Base-by-base conservation (phyloP, 2,113 vertebrate genomes). In the Entelurus aequoreus region DNA sequence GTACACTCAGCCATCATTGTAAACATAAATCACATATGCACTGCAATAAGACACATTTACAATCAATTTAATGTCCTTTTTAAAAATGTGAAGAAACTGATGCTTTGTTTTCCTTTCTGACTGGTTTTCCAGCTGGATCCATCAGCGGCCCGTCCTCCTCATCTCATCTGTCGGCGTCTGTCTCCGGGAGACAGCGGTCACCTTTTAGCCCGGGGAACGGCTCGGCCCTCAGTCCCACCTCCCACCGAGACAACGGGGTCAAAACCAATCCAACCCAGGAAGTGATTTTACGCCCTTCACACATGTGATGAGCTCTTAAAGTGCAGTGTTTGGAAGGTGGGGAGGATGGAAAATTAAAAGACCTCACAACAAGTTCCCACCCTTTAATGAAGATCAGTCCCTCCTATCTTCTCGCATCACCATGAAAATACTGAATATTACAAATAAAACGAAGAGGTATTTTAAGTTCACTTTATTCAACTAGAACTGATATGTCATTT, bases 281-380 rank as follows among this genome's bases (percentile, higher is more conserved):
- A 83, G 85, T 71, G 64, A 79, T 78, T 82, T 82, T 73, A 81
- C 66, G 54, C 60, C 68, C 71, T 77, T 82, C 77, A 81, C 76
- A 86, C 78, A 74, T 77, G 68, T 76, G 62, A 74, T 71, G 55
- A 21, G 48, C 36, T 64, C 73, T 71, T 52, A 73, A 68, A 59
- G 59, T 50, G 55, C 61, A 47, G 48, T 57, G 67, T 35, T 40
- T 49, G 56, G 61, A 68, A 40, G 70, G 69, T 58, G 38, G 57
- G 54, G 57, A 66, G 62, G 56, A 53, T 42, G 35, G 58, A 71
- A 54, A 53, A 74, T 37, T 52, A 49, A 75, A 62, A 48, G 47
- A 12, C 53, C 66, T 68, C 64, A 66, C 50, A 82, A 58, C 63
- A 62, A 56, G 54, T 40, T 69, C 16, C 67, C 53, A 47, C 47